A percentile compares a stretch with the other conserved stretches of the same genome.
Conservation (phyloP, 1,140 invertebrate species). For the Drosophila littoralis region DNA sequence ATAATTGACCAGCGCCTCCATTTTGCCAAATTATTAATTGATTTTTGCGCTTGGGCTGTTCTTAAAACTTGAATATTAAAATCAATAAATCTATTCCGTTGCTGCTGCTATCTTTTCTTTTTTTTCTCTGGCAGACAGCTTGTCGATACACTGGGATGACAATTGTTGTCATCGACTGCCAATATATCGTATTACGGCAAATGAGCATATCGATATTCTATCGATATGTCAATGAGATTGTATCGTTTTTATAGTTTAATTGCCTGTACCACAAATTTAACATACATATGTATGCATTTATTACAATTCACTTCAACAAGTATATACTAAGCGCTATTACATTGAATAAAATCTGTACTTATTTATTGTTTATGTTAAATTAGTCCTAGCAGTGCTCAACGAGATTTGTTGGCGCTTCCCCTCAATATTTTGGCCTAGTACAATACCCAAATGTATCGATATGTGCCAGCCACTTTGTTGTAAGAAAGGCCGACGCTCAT, state of each 20-base stretch:
- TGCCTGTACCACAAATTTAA: too few relatives aligned
- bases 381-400: too few relatives aligned
- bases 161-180: slow-evolving; percentile 1
- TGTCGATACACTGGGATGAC: neutral
- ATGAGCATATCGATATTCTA: neutral
- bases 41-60: slow-evolving; percentile 5
- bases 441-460: too few relatives aligned
- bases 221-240: slow-evolving; percentile 13
- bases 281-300: too few relatives aligned
- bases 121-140: slow-evolving; percentile 19
- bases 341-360: too few relatives aligned
- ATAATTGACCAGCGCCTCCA: slow-evolving; percentile 87
- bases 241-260: neutral
- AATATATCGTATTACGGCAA: neutral
- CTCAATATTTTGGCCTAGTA: too few relatives aligned
- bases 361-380: too few relatives aligned
- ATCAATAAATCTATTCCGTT: slow-evolving; percentile 48
- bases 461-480: too few relatives aligned
- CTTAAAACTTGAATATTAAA: slow-evolving; percentile 36
- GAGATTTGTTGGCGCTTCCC: too few relatives aligned
- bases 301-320: too few relatives aligned
- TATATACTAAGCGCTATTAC: too few relatives aligned
- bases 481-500: neutral
- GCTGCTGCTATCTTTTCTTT: slow-evolving; percentile 16
- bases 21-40: slow-evolving; percentile 51